Evolutionary conservation across 2,797 vertebrate genomes (phyloP).

Genomic region (Lindbergichthys nudifrons): DNA sequence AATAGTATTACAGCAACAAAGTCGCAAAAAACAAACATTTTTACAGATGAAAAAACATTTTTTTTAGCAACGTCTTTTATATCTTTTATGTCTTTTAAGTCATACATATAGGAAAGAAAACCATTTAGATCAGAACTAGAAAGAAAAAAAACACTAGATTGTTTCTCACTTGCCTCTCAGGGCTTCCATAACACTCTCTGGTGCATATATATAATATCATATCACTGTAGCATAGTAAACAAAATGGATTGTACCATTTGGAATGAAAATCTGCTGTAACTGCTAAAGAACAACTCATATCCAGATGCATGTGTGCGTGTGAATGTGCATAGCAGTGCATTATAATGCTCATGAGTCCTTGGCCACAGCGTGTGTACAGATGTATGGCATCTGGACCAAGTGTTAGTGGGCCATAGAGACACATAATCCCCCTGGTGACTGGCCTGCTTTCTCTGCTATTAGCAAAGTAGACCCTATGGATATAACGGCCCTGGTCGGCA

Average conservation of each 20-base stretch:
- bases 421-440: constrained; percentile 71
- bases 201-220: background rate
- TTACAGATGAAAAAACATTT: too few relatives aligned
- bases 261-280: background rate
- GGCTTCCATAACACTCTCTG: background rate
- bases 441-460: constrained; percentile 64
- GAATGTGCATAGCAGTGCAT: constrained; percentile 16
- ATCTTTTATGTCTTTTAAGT: too few relatives aligned
- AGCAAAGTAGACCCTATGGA: constrained; percentile 61
- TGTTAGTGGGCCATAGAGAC: constrained; percentile 68
- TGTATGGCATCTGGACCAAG: constrained; percentile 72
- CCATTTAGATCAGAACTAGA: too few relatives aligned
- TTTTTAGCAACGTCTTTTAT: too few relatives aligned
- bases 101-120: too few relatives aligned
- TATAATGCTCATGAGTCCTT: constrained; percentile 38
- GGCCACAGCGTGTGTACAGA: constrained; percentile 42
- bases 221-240: constrained; percentile 8
- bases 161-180: too few relatives aligned
- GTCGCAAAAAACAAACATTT: too few relatives aligned
- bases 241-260: background rate
- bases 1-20: too few relatives aligned
- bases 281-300: constrained; percentile 13
- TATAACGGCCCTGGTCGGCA: constrained; percentile 34
- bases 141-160: too few relatives aligned
- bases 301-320: background rate